Conservation (phyloP, 1,140 invertebrate species). For the Caerostris extrusa region DNA sequence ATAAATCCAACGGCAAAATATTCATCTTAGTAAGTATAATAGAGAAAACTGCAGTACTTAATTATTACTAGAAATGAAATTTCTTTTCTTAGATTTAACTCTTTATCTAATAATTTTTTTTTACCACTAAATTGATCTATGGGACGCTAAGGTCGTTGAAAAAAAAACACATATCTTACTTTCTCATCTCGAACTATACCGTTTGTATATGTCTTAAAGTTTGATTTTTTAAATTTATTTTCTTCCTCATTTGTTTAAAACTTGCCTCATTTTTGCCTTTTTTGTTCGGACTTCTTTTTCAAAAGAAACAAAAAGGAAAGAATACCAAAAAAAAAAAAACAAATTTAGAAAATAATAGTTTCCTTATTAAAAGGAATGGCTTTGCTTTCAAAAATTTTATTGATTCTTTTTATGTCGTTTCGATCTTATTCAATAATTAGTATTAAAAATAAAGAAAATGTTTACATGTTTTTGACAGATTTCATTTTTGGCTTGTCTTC, state of each 20-base stretch:
- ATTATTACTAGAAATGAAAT: background rate
- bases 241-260: background rate
- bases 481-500: too few species aligned
- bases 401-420: background rate
- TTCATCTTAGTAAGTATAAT: background rate
- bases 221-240: slow-evolving; percentile 18
- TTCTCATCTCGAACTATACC: background rate
- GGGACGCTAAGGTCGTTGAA: background rate
- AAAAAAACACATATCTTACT: background rate
- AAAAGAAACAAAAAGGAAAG: background rate
- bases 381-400: slow-evolving; percentile 1
- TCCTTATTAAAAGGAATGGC: slow-evolving; percentile 25
- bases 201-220: slow-evolving; percentile 10
- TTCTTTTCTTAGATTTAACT: background rate
- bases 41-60: background rate
- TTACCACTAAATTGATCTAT: background rate
- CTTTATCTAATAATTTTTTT: background rate
- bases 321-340: background rate
- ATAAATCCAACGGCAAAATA: background rate
- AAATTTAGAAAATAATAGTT: background rate
- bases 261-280: background rate
- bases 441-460: slow-evolving; percentile 10
- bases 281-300: background rate
- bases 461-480: too few species aligned
- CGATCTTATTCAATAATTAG: background rate